Base-by-base conservation (phyloP, 2,888 invertebrate genomes). In the Dasypogon diadema region DNA sequence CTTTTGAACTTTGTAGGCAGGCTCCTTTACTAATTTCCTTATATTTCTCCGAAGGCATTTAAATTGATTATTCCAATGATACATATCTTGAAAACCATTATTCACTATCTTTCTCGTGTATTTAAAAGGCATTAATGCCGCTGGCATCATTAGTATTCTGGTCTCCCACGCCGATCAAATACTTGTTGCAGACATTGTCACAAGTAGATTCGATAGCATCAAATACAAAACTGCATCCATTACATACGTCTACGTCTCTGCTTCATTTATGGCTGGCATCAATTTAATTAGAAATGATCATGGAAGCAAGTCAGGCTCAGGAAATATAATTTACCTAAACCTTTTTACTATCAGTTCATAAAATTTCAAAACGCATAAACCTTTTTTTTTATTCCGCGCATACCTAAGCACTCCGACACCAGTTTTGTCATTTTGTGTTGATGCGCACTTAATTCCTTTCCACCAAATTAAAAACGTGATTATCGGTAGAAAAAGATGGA, bases 271-370 rank as follows among this genome's bases (percentile, higher is more conserved):
- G 24, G 46, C 42, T 26, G 14, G 48, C 46, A 63, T 65, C 42
- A 65, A 65, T 65, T 65, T 65, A 65, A 65, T 65, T 65, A 65
- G n/a, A 65, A 18, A 46, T 65, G 42, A 65, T 65, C 46, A 46
- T 46, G n/a, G 60, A 21, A 60, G 21, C 18, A 60, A 46, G 22
- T 26, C 46, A 48, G 65, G 65, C n/a, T 26, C 46, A 48, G 65
- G 65, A 65, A 46, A 65, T 65, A 46, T 63, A 63, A 63, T 22
- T 63, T 63, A 42, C 37, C 63, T 63, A 48, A 63, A 65, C 42
- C 22, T 65, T 48, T 56, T 65, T 65, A 65, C 46, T 46, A 65
- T 65, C 46, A 34, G 65, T 37, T 37, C 48, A 65, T 65, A 65
- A 65, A 65, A 65, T 42, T 65, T 65, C 46, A 46, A 65, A 46